Evolutionary conservation across 1,140 invertebrate species (phyloP).

Genomic region (Scaptodrosophila lebanonensis): DNA sequence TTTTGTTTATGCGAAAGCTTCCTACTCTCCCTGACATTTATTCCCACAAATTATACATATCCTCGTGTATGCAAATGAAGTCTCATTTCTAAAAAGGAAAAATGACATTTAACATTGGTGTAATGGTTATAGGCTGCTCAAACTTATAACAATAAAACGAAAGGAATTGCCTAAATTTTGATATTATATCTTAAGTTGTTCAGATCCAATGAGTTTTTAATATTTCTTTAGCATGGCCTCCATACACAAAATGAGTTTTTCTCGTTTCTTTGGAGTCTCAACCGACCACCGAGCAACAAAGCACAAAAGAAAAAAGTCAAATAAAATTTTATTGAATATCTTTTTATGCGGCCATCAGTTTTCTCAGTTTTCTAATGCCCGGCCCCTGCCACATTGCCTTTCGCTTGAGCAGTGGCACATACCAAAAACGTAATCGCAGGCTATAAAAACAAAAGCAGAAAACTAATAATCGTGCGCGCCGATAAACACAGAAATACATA

Average conservation of each 20-base stretch:
- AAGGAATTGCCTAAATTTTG: no score
- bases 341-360: conserved; percentile 21
- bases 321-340: conserved; percentile 68
- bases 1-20: no score
- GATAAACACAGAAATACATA: conserved; percentile 56
- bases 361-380: no score
- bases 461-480: conserved; percentile 65
- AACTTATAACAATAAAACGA: no score
- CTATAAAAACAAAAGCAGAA: conserved; percentile 65
- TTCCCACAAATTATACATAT: no score
- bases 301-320: conserved; percentile 33
- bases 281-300: no score
- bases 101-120: no score
- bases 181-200: conserved; percentile 11
- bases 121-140: no score
- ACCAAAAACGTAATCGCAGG: conserved; percentile 57
- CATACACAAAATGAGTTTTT: conserved; percentile 44
- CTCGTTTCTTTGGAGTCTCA: conserved; percentile 51
- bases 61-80: conserved; percentile 34
- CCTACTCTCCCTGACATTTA: no score
- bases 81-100: no score
- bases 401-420: conserved; percentile 28
- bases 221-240: conserved; percentile 38
- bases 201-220: conserved; percentile 53
- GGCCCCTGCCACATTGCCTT: background rate